Base-by-base conservation (phyloP, 2,113 vertebrate genomes). In the Larimichthys polyactis region DNA sequence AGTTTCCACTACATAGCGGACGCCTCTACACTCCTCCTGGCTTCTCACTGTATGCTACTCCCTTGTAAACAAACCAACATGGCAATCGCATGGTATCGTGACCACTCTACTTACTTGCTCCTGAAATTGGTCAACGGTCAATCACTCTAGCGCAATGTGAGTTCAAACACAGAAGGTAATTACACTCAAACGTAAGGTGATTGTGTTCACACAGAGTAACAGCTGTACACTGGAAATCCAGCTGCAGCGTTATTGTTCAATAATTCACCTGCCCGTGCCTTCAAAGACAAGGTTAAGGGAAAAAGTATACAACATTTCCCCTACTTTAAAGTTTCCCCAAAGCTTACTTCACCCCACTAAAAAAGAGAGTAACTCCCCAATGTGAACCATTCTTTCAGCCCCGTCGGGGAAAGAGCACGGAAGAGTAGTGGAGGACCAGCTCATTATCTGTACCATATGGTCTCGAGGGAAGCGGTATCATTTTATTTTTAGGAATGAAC, bases 401-500 rank as follows among this genome's bases (percentile, higher is more conserved):
- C 48, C n/a, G 57, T 0, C n/a, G 80, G 64, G 57, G 69, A 15
- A 46, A 46, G 11, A 59, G 12, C 55, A 22, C 40, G 54, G 52
- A 10, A 48, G 58, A 59, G 54, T 54, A 75, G 27, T 69, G 67
- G 29, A 82, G 65, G 59, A 89, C 79, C 67, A 5, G 51, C 86
- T 89, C 71, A 75, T 90, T 86, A 88, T 88, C 78, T 63, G 78
- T 59, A 62, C 76, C 86, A 70, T 78, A 64, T 73, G 81, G 71
- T 90, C 88, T 87, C 79, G 0, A 29, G 91, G 89, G 84, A 87
- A 76, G 62, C 2, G 22, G 71, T 75, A 78, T 57, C 36, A 32
- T 88, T 91, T 82, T 91, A 92, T 91, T 91, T 91, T 86, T 89
- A 78, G 84, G 62, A 70, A 58, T 44, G 75, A 68, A 69, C 22